phyloP scores from a whole-genome alignment of 2,888 invertebrate genomes.

The Branchellion lobata region DNA sequence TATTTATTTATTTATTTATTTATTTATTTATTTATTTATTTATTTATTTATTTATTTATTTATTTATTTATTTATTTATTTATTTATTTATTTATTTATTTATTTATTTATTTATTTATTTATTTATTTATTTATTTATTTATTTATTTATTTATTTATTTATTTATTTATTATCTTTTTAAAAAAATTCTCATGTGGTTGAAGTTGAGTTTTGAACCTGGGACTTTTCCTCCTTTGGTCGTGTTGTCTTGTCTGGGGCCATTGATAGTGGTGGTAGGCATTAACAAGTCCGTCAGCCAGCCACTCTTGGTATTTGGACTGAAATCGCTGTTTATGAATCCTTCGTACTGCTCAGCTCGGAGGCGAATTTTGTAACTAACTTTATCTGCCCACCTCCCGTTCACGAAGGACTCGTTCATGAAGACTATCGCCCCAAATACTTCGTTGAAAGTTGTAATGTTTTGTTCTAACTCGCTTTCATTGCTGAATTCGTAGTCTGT shows the following conservation, averaged over 20 bases:
- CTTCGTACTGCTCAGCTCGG: conserved; percentile 38
- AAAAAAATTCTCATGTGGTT: too few species aligned
- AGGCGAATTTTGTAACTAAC: conserved; percentile 42
- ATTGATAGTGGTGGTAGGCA: conserved; percentile 2
- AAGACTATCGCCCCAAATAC: conserved; percentile 42
- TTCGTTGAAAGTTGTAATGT: conserved; percentile 12
- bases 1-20: too few species aligned
- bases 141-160: too few species aligned
- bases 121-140: too few species aligned
- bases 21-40: too few species aligned
- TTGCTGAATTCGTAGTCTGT: conserved; percentile 57
- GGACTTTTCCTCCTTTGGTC: conserved; percentile 37
- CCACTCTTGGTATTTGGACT: neutral
- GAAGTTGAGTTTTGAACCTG: too few species aligned
- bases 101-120: too few species aligned
- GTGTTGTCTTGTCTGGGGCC: conserved; percentile 37
- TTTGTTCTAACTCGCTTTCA: conserved; percentile 61
- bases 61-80: too few species aligned
- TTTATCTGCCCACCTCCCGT: conserved; percentile 5
- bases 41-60: too few species aligned
- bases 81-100: too few species aligned
- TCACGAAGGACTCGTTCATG: neutral
- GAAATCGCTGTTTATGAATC: neutral
- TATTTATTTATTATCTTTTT: too few species aligned
- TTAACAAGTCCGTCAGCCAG: conserved; percentile 38